Evolutionary conservation across 1,140 invertebrate genomes (phyloP).

Genomic region (Drosophila ambigua): DNA sequence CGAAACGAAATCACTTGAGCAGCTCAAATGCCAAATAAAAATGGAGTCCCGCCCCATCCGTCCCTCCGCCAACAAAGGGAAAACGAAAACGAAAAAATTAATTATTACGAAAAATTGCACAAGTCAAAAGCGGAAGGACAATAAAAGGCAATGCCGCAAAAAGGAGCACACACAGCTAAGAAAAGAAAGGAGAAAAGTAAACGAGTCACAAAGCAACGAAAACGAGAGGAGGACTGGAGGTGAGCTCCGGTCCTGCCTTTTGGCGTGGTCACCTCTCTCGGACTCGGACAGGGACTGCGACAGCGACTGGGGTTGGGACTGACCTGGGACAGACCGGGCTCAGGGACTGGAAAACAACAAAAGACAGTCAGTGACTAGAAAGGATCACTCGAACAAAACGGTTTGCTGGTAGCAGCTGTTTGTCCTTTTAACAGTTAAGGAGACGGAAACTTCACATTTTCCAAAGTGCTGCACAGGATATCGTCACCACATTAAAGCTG

Average conservation of each 20-base stretch:
- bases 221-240: slow-evolving; percentile 43
- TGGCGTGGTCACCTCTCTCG: slow-evolving; percentile 65
- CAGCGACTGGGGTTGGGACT: background rate
- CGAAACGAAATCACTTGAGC: slow-evolving; percentile 67
- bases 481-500: slow-evolving; percentile 31
- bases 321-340: background rate
- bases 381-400: slow-evolving; percentile 44
- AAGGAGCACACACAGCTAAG: slow-evolving; percentile 38
- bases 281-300: slow-evolving; percentile 25
- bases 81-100: slow-evolving; percentile 66
- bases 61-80: slow-evolving; percentile 18
- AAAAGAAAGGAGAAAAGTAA: slow-evolving; percentile 48
- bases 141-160: slow-evolving; percentile 62
- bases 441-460: slow-evolving; percentile 30
- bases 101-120: slow-evolving; percentile 78
- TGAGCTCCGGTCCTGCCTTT: slow-evolving; percentile 64
- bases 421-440: slow-evolving; percentile 65
- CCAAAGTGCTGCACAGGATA: slow-evolving; percentile 33
- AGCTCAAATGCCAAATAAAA: slow-evolving; percentile 46
- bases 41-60: background rate
- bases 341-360: slow-evolving; percentile 19
- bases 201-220: slow-evolving; percentile 49
- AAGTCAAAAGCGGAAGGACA: slow-evolving; percentile 74
- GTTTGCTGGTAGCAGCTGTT: slow-evolving; percentile 57
- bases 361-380: slow-evolving; percentile 31